Base-by-base conservation (phyloP, 2,113 vertebrate genomes). In the Trichechus manatus region DNA sequence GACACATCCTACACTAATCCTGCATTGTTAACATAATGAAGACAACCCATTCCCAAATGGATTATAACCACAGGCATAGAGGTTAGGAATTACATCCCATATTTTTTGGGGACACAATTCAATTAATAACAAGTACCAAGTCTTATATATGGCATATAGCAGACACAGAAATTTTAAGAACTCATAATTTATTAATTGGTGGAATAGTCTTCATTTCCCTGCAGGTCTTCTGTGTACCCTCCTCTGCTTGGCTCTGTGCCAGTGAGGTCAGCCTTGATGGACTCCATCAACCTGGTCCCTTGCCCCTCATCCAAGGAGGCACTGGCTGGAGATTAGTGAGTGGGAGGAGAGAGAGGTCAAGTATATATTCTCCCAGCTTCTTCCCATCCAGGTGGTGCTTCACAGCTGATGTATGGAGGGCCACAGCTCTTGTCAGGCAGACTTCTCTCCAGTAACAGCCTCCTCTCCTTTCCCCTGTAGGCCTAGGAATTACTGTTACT, bases 291-390 rank as follows among this genome's bases (percentile, higher is more conserved):
- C 50, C 14, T 33, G 19, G 29, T 31, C 56, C 79, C 2, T 42
- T 31, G 36, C 10, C 17, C 63, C 39, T 0, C 22, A 10, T 27
- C 0, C 6, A 5, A 9, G 0, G 25, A 36, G 23, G 61, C 20
- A 22, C 8, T n/a, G 20, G n/a, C 3, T 0, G 0, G n/a, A 0
- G 0, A 63, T 63, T 20, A 8, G 61, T 0, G 1, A 22, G 11
- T 13, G 68, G 13, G 20, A 66, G 64, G 39, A 66, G 64, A 39
- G 78, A 36, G 20, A 59, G 39, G 78, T 14, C 0, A 0, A 20
- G 14, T 15, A 36, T 72, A 39, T 39, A 39, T 42, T 31, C 36
- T 87, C 11, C 33, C 10, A 5, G 59, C 17, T 64, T 36, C 72
- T 47, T 78, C 14, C 19, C 1, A 4, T 42, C 50, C n/a, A 3